Base-by-base conservation (phyloP, 2,797 vertebrate species). In the Triplophysa yarkandensis region DNA sequence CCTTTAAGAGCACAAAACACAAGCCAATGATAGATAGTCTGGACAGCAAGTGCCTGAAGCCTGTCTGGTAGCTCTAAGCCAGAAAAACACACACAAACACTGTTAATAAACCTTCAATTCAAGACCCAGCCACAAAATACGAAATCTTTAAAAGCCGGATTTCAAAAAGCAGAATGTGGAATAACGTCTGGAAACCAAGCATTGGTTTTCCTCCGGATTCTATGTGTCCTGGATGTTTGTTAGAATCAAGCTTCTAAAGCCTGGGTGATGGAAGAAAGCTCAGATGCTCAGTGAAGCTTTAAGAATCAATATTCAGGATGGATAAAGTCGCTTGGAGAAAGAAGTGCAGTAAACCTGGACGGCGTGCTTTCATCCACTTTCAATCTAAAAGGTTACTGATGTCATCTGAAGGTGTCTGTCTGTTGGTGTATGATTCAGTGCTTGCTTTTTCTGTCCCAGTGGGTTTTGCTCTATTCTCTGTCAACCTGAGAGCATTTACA, bases 331-430 rank as follows among this genome's bases (percentile, higher is more conserved):
- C 64, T 32, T 8, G 16, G 50, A 77, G 50, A 61, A 55, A 39
- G 68, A 71, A 74, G 67, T 21, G 6, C 43, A 39, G 76, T 62
- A 43, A 54, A 57, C 69, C 27, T 46, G 0, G 23, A 25, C 34
- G 39, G 13, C 61, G 27, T 25, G 25, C 66, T 39, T 67, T 64
- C 44, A 60, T 32, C 48, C 36, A 41, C 46, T 9, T 76, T 43
- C 25, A 21, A 54, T 67, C 43, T 54, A 41, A 77, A 19, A 72
- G 32, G 62, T 60, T 71, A 73, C 60, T 21, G 60, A 54, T 73
- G 71, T 73, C 71, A 72, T 77, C 44, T 68, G 52, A 23, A 55
- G 60, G 74, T 70, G 46, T 71, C 34, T 46, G 50, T 57, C 34
- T 57, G 28, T 55, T 48, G 21, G 62, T 50, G 65, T 39, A 55